Evolutionary conservation across 2,888 invertebrate genomes (phyloP).

Genomic region (Drosophila flavopinicola): DNA sequence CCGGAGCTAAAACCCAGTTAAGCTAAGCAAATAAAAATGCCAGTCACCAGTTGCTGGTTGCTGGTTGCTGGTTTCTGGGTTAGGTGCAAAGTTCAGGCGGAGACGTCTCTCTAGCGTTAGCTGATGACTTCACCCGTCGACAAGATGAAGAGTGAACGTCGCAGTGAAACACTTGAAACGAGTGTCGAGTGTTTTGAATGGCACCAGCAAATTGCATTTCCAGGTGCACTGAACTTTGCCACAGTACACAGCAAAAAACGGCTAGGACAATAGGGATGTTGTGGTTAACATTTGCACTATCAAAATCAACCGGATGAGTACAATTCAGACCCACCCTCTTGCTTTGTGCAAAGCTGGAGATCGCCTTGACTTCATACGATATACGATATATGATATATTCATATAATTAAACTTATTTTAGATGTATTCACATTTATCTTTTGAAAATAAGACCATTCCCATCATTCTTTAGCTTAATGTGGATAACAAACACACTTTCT

Average conservation of each 20-base stretch:
- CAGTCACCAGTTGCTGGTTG: constrained; percentile 31
- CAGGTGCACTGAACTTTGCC: constrained; percentile 69
- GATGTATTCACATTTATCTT: too few relatives aligned
- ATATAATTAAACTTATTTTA: too few relatives aligned
- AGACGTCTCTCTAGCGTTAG: constrained; percentile 7
- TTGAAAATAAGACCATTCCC: too few relatives aligned
- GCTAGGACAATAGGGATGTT: too few relatives aligned
- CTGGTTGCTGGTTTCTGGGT: constrained; percentile 16
- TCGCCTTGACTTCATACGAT: too few relatives aligned
- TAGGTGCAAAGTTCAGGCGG: constrained; percentile 39
- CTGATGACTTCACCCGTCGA: constrained; percentile 25
- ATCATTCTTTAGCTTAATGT: too few relatives aligned
- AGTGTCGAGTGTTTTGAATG: constrained; percentile 30
- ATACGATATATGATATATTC: too few relatives aligned
- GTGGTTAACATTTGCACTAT: too few relatives aligned
- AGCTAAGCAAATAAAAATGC: constrained; percentile 32
- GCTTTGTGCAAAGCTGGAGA: too few relatives aligned
- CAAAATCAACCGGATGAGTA: too few relatives aligned
- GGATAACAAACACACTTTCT: too few relatives aligned
- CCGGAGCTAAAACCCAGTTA: constrained; percentile 19
- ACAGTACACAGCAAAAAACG: constrained; percentile 1
- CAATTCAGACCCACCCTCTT: too few relatives aligned
- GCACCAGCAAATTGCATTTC: constrained; percentile 57
- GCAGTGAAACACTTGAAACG: constrained; percentile 35
- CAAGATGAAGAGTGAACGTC: constrained; percentile 21